Conservation (phyloP, 2,888 invertebrate species). For the Teinopalpus imperialis region DNA sequence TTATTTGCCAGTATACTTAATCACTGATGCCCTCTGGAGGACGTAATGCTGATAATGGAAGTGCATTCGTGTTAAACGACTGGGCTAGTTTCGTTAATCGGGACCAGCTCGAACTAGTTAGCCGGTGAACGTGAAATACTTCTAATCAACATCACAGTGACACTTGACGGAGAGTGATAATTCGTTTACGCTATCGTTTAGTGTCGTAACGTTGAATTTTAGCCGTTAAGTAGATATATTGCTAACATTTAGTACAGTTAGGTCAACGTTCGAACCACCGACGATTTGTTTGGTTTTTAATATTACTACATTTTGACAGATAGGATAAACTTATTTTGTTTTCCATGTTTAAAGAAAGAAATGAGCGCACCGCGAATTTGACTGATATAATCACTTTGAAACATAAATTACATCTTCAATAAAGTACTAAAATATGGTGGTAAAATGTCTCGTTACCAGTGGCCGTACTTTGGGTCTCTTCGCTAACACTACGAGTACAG, state of each 20-base stretch:
- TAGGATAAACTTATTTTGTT: too few species aligned
- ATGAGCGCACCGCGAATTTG: too few species aligned
- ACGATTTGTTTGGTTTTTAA: too few species aligned
- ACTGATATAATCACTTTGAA: too few species aligned
- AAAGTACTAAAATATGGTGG: too few species aligned
- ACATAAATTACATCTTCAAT: too few species aligned
- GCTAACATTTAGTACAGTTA: slow-evolving; percentile 1
- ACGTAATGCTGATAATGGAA: slow-evolving; percentile 21
- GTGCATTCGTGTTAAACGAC: slow-evolving; percentile 28
- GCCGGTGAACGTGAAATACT: slow-evolving; percentile 48
- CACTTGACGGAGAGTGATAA: slow-evolving; percentile 39
- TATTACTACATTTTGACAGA: too few species aligned
- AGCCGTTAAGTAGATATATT: slow-evolving; percentile 10
- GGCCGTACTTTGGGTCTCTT: too few species aligned
- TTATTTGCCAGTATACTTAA: slow-evolving; percentile 15
- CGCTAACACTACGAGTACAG: too few species aligned
- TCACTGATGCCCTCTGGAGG: slow-evolving; percentile 6
- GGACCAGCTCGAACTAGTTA: slow-evolving; percentile 39
- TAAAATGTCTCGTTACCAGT: too few species aligned
- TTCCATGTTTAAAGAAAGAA: too few species aligned
- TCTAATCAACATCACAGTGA: slow-evolving; percentile 50
- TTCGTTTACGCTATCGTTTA: slow-evolving; percentile 36
- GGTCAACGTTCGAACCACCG: background rate
- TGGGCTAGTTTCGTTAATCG: slow-evolving; percentile 48
- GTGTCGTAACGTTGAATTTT: slow-evolving; percentile 26